phyloP scores from a whole-genome alignment of 1,140 invertebrate genomes.

The Helicoverpa armigera region DNA sequence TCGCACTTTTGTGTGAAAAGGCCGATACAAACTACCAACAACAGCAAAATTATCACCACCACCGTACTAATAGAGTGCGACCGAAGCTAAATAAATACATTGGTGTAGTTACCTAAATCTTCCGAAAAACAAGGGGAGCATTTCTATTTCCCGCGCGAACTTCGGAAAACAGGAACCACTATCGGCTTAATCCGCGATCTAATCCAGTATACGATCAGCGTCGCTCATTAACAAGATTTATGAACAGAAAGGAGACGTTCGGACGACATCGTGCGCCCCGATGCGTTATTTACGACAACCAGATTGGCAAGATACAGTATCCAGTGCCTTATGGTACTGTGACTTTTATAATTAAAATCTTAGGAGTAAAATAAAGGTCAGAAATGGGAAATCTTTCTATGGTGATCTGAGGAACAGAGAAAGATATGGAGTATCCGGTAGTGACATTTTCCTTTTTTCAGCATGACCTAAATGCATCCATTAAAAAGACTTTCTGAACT shows the following conservation, averaged over 20 bases:
- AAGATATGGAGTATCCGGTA: neutral
- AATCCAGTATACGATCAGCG: constrained; percentile 78
- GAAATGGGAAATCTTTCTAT: constrained; percentile 24
- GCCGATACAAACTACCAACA: neutral
- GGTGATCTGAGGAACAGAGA: neutral
- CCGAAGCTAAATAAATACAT: constrained; percentile 32
- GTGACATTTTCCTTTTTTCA: too few relatives aligned
- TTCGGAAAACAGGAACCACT: constrained; percentile 55
- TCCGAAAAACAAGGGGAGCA: constrained; percentile 37
- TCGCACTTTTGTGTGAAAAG: neutral
- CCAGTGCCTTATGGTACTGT: constrained; percentile 70
- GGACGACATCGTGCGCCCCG: constrained; percentile 72
- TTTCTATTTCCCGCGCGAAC: constrained; percentile 40
- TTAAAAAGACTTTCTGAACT: too few relatives aligned
- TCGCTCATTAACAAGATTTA: constrained; percentile 85
- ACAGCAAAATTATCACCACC: constrained; percentile 28
- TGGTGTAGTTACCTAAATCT: constrained; percentile 34
- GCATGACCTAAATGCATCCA: too few relatives aligned
- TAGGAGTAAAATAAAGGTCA: constrained; percentile 43
- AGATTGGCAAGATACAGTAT: constrained; percentile 74
- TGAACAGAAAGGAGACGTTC: constrained; percentile 77
- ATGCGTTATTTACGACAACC: constrained; percentile 80
- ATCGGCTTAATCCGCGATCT: constrained; percentile 69
- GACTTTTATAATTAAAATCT: constrained; percentile 57
- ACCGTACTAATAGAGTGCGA: constrained; percentile 23